A percentile compares a stretch with the other conserved stretches of the same genome.
Conservation (phyloP, 2,797 vertebrate species). For the Lepidocolaptes lacrymiger region DNA sequence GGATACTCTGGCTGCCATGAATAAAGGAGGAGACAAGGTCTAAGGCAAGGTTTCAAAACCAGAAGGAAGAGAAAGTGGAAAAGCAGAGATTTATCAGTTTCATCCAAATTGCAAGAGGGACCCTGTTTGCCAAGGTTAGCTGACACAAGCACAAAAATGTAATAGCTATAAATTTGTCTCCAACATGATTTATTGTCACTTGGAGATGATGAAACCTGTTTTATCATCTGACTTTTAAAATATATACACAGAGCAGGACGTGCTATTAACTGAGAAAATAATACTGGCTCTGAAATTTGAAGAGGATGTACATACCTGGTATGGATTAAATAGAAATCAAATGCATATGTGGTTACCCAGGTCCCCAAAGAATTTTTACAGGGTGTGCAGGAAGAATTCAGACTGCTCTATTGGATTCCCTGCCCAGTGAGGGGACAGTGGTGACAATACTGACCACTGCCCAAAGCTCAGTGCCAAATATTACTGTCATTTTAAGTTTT, state of each 20-base stretch:
- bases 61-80: not conserved
- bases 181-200: conserved; percentile 66
- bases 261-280: conserved; percentile 14
- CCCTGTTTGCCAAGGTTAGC: conserved; percentile 70
- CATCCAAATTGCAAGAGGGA: conserved; percentile 41
- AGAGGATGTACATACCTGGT: not conserved
- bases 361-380: not conserved
- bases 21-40: conserved; percentile 60
- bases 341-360: not conserved
- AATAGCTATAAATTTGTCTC: conserved; percentile 70
- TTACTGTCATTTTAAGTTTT: not conserved
- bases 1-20: conserved; percentile 27
- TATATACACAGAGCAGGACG: not conserved
- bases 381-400: not conserved
- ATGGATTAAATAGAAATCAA: not conserved
- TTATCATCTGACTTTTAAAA: conserved; percentile 63
- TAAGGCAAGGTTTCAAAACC: conserved; percentile 62
- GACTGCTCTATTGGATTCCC: not conserved
- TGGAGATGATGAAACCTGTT: conserved; percentile 52
- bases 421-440: not conserved
- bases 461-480: not conserved
- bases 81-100: conserved; percentile 71
- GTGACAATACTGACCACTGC: not conserved
- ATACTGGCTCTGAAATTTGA: not conserved
- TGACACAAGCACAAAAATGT: conserved; percentile 76